Evolutionary conservation across 2,113 vertebrate species (phyloP), one percentile per base, ranked within the genome.

Genomic region (Sapayoa aenigma): DNA sequence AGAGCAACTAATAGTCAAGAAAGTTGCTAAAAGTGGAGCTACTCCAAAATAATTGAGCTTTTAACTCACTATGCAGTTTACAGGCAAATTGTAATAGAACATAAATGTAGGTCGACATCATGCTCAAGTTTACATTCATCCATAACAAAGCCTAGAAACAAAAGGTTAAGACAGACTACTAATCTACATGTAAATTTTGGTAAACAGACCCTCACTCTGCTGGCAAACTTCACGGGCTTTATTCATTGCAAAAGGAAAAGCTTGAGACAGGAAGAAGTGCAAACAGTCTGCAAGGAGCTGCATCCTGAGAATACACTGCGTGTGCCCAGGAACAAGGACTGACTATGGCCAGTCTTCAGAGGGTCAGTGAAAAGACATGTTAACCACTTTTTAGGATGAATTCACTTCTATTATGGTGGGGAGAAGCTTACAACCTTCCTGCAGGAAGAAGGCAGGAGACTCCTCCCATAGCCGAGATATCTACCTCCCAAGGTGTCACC

Each of bases 61-160:
- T 56, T 52, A 87, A 60, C 0, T 5, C 23, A 33, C 3, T 9
- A 42, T 1, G 1, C n/a, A 37, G 25, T 55, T 62, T 42, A 78
- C 2, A 74, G 4, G 6, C 14, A 14, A 73, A 60, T 8, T 74
- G 31, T 33, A 74, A 50, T 1, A 16, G 20, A 80, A 73, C 10
- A 27, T 20, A 73, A 66, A 39, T 5, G 6, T 19, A 77, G 4
- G 14, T 28, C 23, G 39, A 27, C 28, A 67, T 60, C 18, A 81
- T 23, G 33, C 41, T 68, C 25, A 56, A 42, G 62, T 76, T 92
- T 37, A 80, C 31, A 60, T 19, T 68, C 41, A 73, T n/a, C 19
- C 49, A 23, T 22, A 76, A 79, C 1, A 4, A 71, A 90, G 14
- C 4, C 44, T 76, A 55, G 35, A 88, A 93, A 83, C 12, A 52